Conservation (phyloP, 2,113 vertebrate genomes). For the Muntiacus reevesi region DNA sequence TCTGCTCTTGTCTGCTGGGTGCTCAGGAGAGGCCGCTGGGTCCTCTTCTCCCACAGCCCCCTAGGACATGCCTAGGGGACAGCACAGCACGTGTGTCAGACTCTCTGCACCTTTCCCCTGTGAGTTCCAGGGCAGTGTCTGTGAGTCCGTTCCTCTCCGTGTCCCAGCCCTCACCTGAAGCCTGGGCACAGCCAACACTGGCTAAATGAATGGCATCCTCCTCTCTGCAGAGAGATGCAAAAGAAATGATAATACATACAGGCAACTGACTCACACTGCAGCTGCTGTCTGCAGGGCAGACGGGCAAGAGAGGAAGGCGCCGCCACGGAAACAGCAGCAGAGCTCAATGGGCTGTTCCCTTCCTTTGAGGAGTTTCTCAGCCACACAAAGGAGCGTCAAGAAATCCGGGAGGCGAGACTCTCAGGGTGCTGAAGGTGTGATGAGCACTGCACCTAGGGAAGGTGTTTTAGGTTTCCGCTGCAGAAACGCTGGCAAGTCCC, state of each 20-base stretch:
- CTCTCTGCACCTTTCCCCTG: background rate
- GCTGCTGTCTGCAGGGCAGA: background rate
- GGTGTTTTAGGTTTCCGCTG: background rate
- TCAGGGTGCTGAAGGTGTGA: background rate
- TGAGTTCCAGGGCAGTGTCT: background rate
- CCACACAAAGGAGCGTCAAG: background rate
- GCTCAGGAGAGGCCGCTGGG: background rate
- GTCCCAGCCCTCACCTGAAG: background rate
- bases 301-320: background rate
- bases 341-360: background rate
- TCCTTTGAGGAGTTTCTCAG: background rate
- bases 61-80: fast-evolving
- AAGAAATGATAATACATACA: background rate
- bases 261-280: background rate
- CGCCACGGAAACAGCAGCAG: background rate
- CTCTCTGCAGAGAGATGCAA: background rate
- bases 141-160: background rate
- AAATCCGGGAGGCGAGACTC: background rate
- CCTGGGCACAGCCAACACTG: background rate
- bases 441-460: background rate
- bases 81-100: background rate
- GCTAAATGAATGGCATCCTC: constrained; percentile 18
- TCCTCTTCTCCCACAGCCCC: background rate
- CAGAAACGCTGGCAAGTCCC: background rate
- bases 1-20: background rate